Percentiles rank a stretch among this genome's conserved stretches.
These are phyloP conservation scores for Hololepta plana DNA, from an alignment of 2,888 invertebrate species.

Conservation along the genomic window DNA sequence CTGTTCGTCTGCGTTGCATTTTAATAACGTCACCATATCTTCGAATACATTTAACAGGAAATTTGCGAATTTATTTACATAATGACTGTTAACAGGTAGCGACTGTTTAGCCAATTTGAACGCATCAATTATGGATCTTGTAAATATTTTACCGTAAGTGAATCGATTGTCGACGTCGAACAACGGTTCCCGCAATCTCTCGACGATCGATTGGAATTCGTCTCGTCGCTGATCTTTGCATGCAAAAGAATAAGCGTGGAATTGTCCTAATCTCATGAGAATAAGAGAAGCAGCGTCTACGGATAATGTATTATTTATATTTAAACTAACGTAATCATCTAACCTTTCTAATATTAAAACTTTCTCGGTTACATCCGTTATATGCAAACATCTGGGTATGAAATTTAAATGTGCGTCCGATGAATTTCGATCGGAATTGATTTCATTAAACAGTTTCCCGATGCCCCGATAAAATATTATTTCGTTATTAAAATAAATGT, in stretches of 20 bases:
- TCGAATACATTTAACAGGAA: constrained; percentile 10
- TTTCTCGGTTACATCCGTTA: too few species aligned
- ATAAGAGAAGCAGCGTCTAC: constrained; percentile 7
- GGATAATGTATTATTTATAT: constrained; percentile 7
- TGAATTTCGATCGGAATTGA: too few species aligned
- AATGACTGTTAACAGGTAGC: constrained; percentile 11
- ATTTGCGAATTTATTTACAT: constrained; percentile 11
- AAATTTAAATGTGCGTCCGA: too few species aligned
- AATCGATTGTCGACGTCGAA: constrained; percentile 7
- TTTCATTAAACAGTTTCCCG: constrained; percentile 1
- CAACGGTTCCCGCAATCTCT: constrained; percentile 10
- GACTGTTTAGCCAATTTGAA: constrained; percentile 12
- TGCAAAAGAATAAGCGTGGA: constrained; percentile 13
- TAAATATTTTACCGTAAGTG: constrained; percentile 10
- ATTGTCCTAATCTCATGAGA: constrained; percentile 9
- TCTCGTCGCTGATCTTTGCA: constrained; percentile 10
- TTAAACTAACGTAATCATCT: too few species aligned
- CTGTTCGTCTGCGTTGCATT: constrained; percentile 6
- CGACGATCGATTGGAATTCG: constrained; percentile 10
- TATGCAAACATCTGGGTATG: too few species aligned
- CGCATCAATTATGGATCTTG: constrained; percentile 11
- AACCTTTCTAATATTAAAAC: too few species aligned
- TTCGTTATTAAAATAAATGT: constrained; percentile 8
- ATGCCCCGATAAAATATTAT: constrained; percentile 8
- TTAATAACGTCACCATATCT: constrained; percentile 6